These are phyloP conservation scores for Oriolus oriolus DNA, from an alignment of 2,113 vertebrate species.

Conservation along the genomic window DNA sequence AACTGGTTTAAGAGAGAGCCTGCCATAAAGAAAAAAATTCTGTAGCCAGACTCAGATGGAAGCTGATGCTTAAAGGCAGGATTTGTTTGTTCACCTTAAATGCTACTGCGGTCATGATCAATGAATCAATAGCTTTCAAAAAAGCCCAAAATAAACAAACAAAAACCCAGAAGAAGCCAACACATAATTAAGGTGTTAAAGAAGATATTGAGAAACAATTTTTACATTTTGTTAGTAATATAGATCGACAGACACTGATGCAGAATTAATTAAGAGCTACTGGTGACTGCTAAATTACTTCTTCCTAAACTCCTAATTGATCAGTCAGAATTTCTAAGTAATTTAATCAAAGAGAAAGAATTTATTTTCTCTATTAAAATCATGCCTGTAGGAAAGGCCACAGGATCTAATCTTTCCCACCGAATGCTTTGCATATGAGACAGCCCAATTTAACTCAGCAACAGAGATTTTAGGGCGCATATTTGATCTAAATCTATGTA, in stretches of 20 bases:
- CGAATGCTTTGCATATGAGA: background rate
- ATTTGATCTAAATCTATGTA: background rate
- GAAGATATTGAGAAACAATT: background rate
- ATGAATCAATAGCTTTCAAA: background rate
- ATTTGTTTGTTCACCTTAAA: background rate
- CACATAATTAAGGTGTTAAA: background rate
- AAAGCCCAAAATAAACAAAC: background rate
- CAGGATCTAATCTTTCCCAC: background rate
- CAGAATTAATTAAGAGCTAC: conserved; percentile 25
- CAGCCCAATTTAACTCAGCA: background rate
- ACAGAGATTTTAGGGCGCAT: background rate
- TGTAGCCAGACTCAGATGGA: background rate
- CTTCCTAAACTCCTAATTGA: conserved; percentile 14
- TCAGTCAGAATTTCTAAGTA: conserved; percentile 36
- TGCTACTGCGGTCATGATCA: background rate
- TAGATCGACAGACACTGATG: background rate
- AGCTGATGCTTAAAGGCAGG: background rate
- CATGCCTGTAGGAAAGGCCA: background rate
- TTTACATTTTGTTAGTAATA: conserved; percentile 2
- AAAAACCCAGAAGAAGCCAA: background rate
- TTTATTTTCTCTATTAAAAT: conserved; percentile 13
- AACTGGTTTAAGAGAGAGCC: background rate
- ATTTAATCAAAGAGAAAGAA: conserved; percentile 18
- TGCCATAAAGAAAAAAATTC: background rate
- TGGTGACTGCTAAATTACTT: conserved; percentile 4